These are phyloP conservation scores for Dione vanillae DNA, from an alignment of 2,888 invertebrate genomes.

Conservation along the genomic window DNA sequence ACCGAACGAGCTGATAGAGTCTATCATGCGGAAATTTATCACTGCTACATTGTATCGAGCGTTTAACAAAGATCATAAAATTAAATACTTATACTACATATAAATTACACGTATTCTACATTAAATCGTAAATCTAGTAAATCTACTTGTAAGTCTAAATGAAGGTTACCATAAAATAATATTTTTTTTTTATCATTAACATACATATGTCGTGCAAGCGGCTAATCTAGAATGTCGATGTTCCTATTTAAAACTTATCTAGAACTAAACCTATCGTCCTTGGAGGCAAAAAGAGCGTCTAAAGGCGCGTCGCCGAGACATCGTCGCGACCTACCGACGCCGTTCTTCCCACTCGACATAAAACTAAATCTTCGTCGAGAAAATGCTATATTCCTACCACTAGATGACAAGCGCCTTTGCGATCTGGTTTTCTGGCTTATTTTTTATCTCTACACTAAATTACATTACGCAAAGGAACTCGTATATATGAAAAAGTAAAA, in stretches of 20 bases:
- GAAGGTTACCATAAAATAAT: too few relatives aligned
- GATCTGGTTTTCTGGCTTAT: constrained; percentile 33
- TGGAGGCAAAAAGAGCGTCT: constrained; percentile 53
- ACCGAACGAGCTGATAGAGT: neutral
- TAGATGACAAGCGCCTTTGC: constrained; percentile 39
- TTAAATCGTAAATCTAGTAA: too few relatives aligned
- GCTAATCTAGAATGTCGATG: neutral
- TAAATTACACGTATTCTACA: too few relatives aligned
- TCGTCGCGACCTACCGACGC: constrained; percentile 74
- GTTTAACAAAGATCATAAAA: neutral
- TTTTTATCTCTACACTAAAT: constrained; percentile 36
- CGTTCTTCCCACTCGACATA: constrained; percentile 74
- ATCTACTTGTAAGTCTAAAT: too few relatives aligned
- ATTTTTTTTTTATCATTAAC: neutral
- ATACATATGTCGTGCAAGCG: neutral
- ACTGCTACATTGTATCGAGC: neutral
- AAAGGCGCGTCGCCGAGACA: constrained; percentile 65
- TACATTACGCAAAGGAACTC: constrained; percentile 33
- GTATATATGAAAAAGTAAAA: constrained; percentile 20
- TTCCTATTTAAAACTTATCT: constrained; percentile 17
- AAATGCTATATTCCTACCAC: constrained; percentile 43
- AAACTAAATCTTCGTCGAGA: constrained; percentile 66
- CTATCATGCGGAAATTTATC: constrained; percentile 1
- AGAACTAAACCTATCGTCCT: constrained; percentile 42
- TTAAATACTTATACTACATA: neutral